Evolutionary conservation across 2,888 invertebrate genomes (phyloP).

Genomic region (Hymenopus coronatus): DNA sequence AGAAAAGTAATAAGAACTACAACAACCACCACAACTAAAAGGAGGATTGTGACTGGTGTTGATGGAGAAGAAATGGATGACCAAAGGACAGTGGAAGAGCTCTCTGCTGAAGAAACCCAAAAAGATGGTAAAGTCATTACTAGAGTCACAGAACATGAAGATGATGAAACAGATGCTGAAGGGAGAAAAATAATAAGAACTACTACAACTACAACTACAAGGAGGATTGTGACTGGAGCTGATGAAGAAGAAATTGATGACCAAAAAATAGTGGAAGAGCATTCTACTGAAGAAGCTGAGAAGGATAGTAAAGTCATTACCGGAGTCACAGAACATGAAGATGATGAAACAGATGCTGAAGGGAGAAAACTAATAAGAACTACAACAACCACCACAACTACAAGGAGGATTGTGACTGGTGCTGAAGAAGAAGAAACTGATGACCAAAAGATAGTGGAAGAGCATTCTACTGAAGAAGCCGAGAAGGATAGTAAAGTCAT

Average conservation of each 20-base stretch:
- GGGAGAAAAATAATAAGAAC: background rate
- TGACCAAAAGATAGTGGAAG: no score
- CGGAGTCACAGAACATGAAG: background rate
- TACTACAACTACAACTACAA: slow-evolving; percentile 8
- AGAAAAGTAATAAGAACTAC: no score
- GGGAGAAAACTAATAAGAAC: no score
- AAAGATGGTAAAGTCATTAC: no score
- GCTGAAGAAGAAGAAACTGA: no score
- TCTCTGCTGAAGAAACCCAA: no score
- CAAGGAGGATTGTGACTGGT: no score
- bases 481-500: no score
- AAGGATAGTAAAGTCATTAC: slow-evolving; percentile 13
- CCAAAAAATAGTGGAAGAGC: background rate
- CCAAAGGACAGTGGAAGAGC: background rate
- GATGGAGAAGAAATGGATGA: slow-evolving; percentile 34
- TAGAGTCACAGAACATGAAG: background rate
- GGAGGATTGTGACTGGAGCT: background rate
- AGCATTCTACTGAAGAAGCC: no score
- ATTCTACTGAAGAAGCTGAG: background rate
- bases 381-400: no score
- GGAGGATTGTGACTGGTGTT: no score
- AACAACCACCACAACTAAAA: no score
- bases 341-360: background rate
- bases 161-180: background rate
- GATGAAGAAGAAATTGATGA: background rate